Evolutionary conservation across 2,888 invertebrate genomes (phyloP), one percentile per base, ranked within the genome.

Genomic region (Apamea sordens): DNA sequence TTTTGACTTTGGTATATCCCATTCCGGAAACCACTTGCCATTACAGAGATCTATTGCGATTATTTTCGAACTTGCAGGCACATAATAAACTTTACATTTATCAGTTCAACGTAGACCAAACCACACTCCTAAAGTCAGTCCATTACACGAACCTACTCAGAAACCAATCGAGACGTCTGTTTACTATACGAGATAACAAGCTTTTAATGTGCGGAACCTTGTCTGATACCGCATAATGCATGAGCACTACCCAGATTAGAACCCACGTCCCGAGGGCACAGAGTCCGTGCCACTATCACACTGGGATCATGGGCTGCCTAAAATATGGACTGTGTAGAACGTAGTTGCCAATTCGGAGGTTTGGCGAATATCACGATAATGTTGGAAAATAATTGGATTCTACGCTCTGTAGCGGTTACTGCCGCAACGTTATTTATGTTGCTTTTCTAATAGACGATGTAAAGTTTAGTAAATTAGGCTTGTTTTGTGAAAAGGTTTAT

Each of bases 161-260:
- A 73, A 73, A 61, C 79, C 69, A 82, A 84, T 88, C 76, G 78
- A 83, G 65, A 70, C 32, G 73, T 88, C 88, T 88, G 88, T 86
- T 88, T 86, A 87, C 61, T 89, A 87, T 85, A 77, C 76, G 0
- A 83, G 89, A 88, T 89, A 89, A 79, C 78, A 73, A 32, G 88
- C 88, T 89, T 88, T 82, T 89, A 89, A 87, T 86, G 77, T 71
- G 65, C 28, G 13, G 28, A 76, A 69, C 70, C 80, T 77, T 68
- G 80, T 64, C 65, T 73, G 75, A 74, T 86, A 83, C 77, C 67
- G 77, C 86, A 88, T 88, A 88, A 89, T 89, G 77, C 80, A 89
- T 82, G 84, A 87, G 85, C 90, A 88, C 87, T 89, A 87, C 77
- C 79, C 79, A 83, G 89, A 89, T 89, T 89, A 89, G 89, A 90